Base-by-base conservation (phyloP, 2,113 vertebrate genomes). In the Eubucco bourcierii region DNA sequence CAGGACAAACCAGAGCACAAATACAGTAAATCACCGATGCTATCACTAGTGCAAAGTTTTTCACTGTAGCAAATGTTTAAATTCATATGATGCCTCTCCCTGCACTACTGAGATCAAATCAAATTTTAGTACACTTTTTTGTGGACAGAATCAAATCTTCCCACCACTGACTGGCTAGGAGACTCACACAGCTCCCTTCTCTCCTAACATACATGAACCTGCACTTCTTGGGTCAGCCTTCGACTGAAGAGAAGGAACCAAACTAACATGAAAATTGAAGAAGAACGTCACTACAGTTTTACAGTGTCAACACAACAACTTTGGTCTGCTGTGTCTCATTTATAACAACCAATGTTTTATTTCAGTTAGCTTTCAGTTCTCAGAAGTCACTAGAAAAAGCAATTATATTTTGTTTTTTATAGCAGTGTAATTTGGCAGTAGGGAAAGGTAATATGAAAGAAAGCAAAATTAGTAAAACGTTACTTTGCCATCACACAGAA, bases 381-480 rank as follows among this genome's bases (percentile, higher is more conserved):
- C 60, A 39, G 20, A 93, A 82, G 53, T 53, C 25, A 80, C 50
- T 78, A 85, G 44, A 74, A 87, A 85, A 89, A 60, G 29, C 50
- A 88, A 81, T 79, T 72, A 24, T 31, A 66, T 81, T 67, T 77
- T 64, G 27, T 0, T 44, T 39, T n/a, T 84, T 82, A 44, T 29
- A 93, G 34, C 55, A 64, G 17, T 78, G 16, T 67, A 80, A 83
- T 67, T 74, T 80, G 41, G 58, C 46, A 74, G 37, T 21, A 95
- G 87, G 77, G 84, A 90, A 87, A 94, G 78, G 64, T 74, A 92
- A 52, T 28, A 89, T 21, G 64, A 82, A 92, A 79, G 14, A 74
- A 90, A 50, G 56, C 21, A 5, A 56, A 84, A 70, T 59, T 31
- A 70, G 67, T 70, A 73, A 59, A 82, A 85, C 12, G 58, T 72